Percentiles rank a stretch among this genome's conserved stretches.
Conservation (phyloP, 2,797 vertebrate species). For the Pyrocephalus nanus region DNA sequence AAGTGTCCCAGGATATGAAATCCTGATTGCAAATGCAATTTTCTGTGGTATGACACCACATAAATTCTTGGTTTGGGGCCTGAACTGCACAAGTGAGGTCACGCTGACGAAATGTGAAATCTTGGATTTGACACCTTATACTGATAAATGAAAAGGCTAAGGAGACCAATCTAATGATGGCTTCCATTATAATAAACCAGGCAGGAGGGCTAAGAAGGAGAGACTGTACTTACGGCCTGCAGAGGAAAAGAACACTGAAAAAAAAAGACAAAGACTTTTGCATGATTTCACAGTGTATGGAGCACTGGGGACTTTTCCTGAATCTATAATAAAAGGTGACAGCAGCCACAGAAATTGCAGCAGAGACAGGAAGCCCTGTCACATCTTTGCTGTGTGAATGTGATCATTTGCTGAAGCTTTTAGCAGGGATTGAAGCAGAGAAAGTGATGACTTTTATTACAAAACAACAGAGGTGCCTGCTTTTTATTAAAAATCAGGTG, state of each 20-base stretch:
- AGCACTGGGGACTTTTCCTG: neutral
- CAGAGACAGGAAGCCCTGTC: conserved; percentile 20
- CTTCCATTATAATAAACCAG: neutral
- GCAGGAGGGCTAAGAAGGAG: neutral
- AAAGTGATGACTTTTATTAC: neutral
- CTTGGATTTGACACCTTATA: neutral
- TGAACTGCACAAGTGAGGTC: neutral
- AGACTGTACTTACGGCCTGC: neutral
- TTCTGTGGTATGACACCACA: neutral
- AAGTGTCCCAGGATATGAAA: neutral
- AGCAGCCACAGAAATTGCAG: conserved; percentile 52
- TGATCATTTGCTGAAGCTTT: neutral
- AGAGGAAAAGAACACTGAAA: neutral
- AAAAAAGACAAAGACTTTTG: neutral
- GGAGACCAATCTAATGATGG: neutral
- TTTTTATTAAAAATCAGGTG: neutral
- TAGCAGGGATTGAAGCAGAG: neutral
- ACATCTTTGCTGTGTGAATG: neutral
- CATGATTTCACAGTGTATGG: neutral
- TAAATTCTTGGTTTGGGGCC: neutral
- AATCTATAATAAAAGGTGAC: conserved; percentile 38
- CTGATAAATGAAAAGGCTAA: neutral
- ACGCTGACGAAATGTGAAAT: neutral
- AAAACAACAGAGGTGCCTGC: neutral
- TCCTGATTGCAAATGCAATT: neutral